Evolutionary conservation across 2,797 vertebrate genomes (phyloP).

Genomic region (Momotus momota): DNA sequence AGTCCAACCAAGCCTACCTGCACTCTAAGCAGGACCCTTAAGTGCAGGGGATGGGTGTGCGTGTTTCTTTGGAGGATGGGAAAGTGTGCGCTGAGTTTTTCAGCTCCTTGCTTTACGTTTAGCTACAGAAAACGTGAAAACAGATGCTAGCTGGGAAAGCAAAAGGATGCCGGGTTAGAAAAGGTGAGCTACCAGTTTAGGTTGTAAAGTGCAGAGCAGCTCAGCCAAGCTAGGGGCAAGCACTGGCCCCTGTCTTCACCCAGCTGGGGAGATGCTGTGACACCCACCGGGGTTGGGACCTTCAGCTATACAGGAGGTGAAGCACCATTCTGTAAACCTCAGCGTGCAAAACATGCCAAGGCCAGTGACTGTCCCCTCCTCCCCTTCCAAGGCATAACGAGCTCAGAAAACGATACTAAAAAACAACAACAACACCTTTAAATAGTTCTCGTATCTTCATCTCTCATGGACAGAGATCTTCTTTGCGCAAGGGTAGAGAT

Average conservation of each 20-base stretch:
- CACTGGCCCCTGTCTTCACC: not conserved
- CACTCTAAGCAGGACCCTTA: rapidly evolving
- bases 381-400: rapidly evolving
- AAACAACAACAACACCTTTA: not conserved
- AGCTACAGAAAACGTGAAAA: not conserved
- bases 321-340: not conserved
- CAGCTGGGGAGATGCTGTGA: not conserved
- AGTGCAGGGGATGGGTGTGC: rapidly evolving
- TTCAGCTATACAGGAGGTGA: not conserved
- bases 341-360: rapidly evolving
- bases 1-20: not conserved
- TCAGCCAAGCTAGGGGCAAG: rapidly evolving
- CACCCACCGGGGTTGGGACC: not conserved
- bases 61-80: not conserved
- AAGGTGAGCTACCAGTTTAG: not conserved
- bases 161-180: not conserved
- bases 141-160: not conserved
- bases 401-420: rapidly evolving
- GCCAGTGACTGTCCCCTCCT: not conserved
- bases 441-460: rapidly evolving
- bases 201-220: not conserved
- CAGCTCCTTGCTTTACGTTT: not conserved
- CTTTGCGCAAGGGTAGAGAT: too few relatives aligned
- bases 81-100: not conserved
- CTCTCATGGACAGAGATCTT: not conserved